Base-by-base conservation (phyloP, 2,797 vertebrate species). In the Sebastes elongatus region DNA sequence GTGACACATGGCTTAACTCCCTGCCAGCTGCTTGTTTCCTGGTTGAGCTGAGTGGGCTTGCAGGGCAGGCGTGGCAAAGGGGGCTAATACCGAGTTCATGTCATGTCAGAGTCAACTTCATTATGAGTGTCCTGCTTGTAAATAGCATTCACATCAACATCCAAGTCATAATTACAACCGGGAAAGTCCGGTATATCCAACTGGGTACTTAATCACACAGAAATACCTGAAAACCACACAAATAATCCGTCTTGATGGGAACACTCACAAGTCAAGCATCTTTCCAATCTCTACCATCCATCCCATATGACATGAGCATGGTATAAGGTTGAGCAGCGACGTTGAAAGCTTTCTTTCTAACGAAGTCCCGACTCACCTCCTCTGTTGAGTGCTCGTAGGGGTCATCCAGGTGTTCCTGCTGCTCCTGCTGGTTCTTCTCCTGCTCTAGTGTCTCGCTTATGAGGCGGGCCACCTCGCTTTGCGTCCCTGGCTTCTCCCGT, bases 381-480 rank as follows among this genome's bases (percentile, higher is more conserved):
- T 96, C 96, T 61, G 96, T 96, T 1, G 96, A 97, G 63, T 96
- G 97, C 35, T 95, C 95, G 74, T 97, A 98, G 0, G 93, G 94
- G 80, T 98, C 97, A n/a, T 98, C 97, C 22, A 96, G 60, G 61
- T 95, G 94, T 22, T 96, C 91, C 16, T 94, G 92, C 63, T 96
- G 93, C 20, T 95, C 92, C 67, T 93, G 94, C 76, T 96, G 96
- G 79, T 96, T 97, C 82, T 96, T 96, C 89, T 98, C 97, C 83
- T 98, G 97, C 90, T 98, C 97, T 20, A 98, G 93, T 6, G 97
- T 98, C 93, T 98, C 97, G 7, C 97, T 98, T 80, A 98, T 98
- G 66, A 98, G 97, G 14, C 97, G 97, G 2, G 97, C 97, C 61
- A 98, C 97, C 92, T 98, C 97, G 61, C 97, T 98, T 86, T 97